Base-by-base conservation (phyloP, 2,888 invertebrate genomes). In the Periphyllus acericola region DNA sequence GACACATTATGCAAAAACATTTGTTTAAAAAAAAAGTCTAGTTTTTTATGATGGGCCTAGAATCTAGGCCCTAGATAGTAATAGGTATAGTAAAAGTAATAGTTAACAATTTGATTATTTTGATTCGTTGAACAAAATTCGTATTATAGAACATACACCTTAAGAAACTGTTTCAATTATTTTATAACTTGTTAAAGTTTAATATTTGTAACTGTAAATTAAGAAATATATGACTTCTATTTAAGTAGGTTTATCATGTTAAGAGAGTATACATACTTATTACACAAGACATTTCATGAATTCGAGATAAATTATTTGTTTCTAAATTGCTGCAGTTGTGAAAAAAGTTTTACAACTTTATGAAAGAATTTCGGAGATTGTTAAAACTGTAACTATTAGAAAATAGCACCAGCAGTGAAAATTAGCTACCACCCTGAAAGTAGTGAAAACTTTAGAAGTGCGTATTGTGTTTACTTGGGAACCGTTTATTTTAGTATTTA, bases 261-360 rank as follows among this genome's bases (percentile, higher is more conserved):
- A 9, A 60, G 17, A 80, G 9, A 29, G 46, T 46, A 34, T 40
- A 68, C 1, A 78, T 21, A 36, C 17, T 52, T 78, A 32, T 36
- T 9, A 46, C 9, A 55, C 32, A 32, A 32, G 52, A 52, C 32
- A 29, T 11, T 52, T 8, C 52, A 52, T 79, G 34, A 1, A 55
- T 78, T 78, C 36, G 11, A 5, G 52, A 32, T 29, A 66, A 81
- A 46, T 68, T 46, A 46, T 29, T 40, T 68, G 14, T 68, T 25
- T 81, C 68, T 46, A 46, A 75, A 40, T 17, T 21, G 21, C 25
- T 68, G 32, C 21, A 29, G 40, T 9, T 25, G 9, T 81, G 34
- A 34, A 81, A 81, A 81, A 81, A 46, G 29, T 68, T 68, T 29
- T 46, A n/a, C 40, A 68, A 81, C 68, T 81, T 46, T 68, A 34